A percentile compares a stretch with the other conserved stretches of the same genome.
These are phyloP conservation scores for Spodoptera picta DNA, from an alignment of 2,888 invertebrate species.

Conservation along the genomic window DNA sequence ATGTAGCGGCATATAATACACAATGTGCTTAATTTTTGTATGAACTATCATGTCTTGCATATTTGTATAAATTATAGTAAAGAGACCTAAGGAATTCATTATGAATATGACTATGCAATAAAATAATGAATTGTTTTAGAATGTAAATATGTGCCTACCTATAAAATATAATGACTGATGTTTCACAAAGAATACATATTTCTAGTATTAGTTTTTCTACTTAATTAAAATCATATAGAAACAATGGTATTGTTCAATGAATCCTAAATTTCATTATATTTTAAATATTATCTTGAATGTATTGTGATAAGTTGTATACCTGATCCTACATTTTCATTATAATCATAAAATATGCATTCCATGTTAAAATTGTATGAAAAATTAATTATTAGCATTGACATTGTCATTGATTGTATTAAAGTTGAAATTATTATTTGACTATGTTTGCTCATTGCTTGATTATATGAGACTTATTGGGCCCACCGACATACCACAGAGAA, in stretches of 20 bases:
- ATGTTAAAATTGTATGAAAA: constrained; percentile 34
- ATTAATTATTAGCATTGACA: constrained; percentile 12
- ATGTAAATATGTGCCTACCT: constrained; percentile 58
- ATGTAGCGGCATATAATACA: constrained; percentile 42
- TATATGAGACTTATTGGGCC: constrained; percentile 43
- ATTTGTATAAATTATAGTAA: constrained; percentile 38
- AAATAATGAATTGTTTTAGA: constrained; percentile 42
- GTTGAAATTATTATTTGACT: constrained; percentile 18
- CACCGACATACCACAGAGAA: constrained; percentile 34
- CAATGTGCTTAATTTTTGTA: constrained; percentile 56
- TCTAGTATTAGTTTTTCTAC: constrained; percentile 59
- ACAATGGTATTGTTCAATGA: constrained; percentile 24
- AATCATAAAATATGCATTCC: constrained; percentile 49
- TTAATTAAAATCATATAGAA: constrained; percentile 38
- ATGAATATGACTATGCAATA: constrained; percentile 38
- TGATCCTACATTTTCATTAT: constrained; percentile 19
- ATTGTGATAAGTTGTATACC: constrained; percentile 29
- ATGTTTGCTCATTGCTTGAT: constrained; percentile 37
- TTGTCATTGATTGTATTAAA: constrained; percentile 17
- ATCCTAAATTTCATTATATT: constrained; percentile 7
- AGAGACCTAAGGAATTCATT: constrained; percentile 21
- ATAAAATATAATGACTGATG: constrained; percentile 57
- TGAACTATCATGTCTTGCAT: constrained; percentile 33
- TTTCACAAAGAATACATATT: constrained; percentile 37
- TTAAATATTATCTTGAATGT: constrained; percentile 6